These are phyloP conservation scores for Drosophila eugracilis DNA, from an alignment of 1,140 invertebrate species.

Conservation along the genomic window DNA sequence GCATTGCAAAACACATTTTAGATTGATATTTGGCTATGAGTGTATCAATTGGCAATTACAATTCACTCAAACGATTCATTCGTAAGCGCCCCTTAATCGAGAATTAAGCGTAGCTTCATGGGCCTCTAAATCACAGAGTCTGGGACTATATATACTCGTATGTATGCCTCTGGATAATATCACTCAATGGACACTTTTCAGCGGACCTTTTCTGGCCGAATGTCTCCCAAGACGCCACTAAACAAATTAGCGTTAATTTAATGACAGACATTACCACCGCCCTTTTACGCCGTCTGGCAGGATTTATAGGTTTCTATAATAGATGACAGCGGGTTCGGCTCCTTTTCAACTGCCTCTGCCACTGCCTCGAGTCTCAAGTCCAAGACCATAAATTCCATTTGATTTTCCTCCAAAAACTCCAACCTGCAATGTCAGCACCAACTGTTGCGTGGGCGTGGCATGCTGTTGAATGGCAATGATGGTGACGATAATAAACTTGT, in stretches of 20 bases:
- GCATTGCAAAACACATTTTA: slow-evolving; percentile 35
- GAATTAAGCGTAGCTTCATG: slow-evolving; percentile 25
- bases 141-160: slow-evolving; percentile 23
- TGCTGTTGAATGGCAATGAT: slow-evolving; percentile 45
- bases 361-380: slow-evolving; percentile 13
- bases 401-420: slow-evolving; percentile 51
- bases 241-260: slow-evolving; percentile 84
- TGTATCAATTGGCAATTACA: slow-evolving; percentile 34
- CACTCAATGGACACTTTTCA: slow-evolving; percentile 52
- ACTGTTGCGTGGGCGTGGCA: slow-evolving; percentile 71
- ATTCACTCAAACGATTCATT: slow-evolving; percentile 42
- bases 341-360: slow-evolving; percentile 4
- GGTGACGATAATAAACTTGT: slow-evolving; percentile 50
- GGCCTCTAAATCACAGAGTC: slow-evolving; percentile 37
- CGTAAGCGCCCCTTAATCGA: slow-evolving; percentile 26
- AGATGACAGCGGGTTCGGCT: slow-evolving; percentile 46
- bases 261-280: slow-evolving; percentile 72
- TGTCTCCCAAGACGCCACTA: slow-evolving; percentile 81
- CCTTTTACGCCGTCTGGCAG: slow-evolving; percentile 43
- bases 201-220: slow-evolving; percentile 32
- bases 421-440: slow-evolving; percentile 68
- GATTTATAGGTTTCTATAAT: slow-evolving; percentile 67
- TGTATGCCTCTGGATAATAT: slow-evolving; percentile 24
- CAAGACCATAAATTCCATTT: slow-evolving; percentile 75
- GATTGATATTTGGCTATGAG: slow-evolving; percentile 19